Evolutionary conservation across 1,140 invertebrate species (phyloP).

Genomic region (Aporrectodea caliginosa): DNA sequence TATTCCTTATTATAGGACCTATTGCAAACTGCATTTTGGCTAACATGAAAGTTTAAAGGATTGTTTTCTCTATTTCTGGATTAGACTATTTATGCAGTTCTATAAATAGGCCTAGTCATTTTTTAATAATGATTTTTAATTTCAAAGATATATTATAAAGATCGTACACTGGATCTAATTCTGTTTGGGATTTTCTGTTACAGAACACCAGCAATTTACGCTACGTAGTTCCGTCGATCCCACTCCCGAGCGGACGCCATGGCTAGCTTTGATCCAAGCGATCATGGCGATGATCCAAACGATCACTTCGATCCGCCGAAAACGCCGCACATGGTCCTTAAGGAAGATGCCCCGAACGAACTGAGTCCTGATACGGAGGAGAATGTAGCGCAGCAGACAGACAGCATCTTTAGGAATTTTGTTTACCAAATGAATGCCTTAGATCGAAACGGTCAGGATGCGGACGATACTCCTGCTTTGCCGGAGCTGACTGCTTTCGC

Average conservation of each 20-base stretch:
- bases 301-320: conserved; percentile 11
- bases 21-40: too few species aligned
- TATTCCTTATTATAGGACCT: too few species aligned
- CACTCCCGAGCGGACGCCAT: background rate
- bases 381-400: conserved; percentile 18
- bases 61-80: background rate
- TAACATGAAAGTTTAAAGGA: too few species aligned
- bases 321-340: conserved; percentile 17
- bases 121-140: background rate
- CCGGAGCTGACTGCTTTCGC: conserved; percentile 1
- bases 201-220: too few species aligned
- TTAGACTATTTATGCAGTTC: background rate
- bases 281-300: background rate
- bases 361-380: conserved; percentile 24
- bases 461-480: conserved; percentile 15
- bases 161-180: background rate
- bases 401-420: conserved; percentile 23
- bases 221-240: too few species aligned
- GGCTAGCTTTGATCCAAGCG: background rate
- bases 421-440: conserved; percentile 9
- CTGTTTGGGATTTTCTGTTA: too few species aligned
- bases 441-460: background rate
- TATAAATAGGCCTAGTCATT: background rate
- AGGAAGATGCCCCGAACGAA: background rate
- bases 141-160: background rate